Conservation (phyloP, 2,113 vertebrate genomes). For the Mesocricetus auratus region DNA sequence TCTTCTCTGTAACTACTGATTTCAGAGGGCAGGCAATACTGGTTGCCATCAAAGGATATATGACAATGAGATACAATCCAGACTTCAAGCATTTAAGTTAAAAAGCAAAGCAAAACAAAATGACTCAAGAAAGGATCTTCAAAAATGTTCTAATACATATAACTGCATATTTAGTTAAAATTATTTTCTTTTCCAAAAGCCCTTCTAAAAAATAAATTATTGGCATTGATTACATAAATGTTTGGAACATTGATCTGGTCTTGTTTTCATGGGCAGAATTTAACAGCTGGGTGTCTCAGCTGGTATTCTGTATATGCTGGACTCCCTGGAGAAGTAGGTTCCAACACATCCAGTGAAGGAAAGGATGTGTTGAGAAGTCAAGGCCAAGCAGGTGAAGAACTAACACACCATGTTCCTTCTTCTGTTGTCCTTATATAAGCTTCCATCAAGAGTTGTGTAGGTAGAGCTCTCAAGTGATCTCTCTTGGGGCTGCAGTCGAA, state of each 20-base stretch:
- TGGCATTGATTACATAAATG: neutral
- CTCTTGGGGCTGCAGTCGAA: no score
- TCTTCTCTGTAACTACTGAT: neutral
- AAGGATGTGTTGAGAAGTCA: neutral
- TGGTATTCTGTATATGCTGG: neutral
- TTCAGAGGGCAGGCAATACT: neutral
- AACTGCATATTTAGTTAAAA: neutral
- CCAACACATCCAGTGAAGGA: neutral
- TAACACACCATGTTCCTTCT: neutral
- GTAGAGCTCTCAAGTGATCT: no score
- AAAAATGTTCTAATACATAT: neutral
- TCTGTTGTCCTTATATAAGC: neutral
- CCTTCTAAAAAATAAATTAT: neutral
- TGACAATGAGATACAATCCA: neutral
- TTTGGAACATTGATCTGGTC: neutral
- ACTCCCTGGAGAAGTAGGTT: neutral
- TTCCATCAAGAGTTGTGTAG: no score
- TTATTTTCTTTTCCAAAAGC: neutral
- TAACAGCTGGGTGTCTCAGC: neutral
- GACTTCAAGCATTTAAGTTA: neutral
- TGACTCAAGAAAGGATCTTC: neutral
- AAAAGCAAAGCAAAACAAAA: neutral
- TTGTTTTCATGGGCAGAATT: neutral
- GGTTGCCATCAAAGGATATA: neutral
- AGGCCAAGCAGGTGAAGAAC: neutral